These are phyloP conservation scores for Scaptomyza flava DNA, from an alignment of 2,888 invertebrate genomes.

Conservation along the genomic window DNA sequence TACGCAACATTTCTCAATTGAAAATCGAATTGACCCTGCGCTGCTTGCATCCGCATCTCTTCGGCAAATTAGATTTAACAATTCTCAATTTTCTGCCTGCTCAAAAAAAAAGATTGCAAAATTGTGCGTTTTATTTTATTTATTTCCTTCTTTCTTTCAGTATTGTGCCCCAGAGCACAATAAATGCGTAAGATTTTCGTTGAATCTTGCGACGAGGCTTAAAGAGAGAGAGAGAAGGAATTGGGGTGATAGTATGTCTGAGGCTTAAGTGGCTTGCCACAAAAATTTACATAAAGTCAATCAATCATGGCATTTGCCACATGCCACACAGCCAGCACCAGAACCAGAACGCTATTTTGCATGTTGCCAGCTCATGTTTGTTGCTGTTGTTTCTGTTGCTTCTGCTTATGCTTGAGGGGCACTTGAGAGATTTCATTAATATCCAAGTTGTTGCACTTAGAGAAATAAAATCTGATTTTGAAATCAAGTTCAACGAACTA, in stretches of 20 bases:
- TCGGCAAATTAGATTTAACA: slow-evolving; percentile 72
- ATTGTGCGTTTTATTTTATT: slow-evolving; percentile 3
- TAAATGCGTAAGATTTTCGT: slow-evolving; percentile 47
- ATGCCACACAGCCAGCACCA: slow-evolving; percentile 7
- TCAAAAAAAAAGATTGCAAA: slow-evolving; percentile 56
- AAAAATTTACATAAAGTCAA: slow-evolving; percentile 78
- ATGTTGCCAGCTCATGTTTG: slow-evolving; percentile 56
- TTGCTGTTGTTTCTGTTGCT: not conserved
- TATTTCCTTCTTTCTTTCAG: not conserved
- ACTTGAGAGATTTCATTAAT: slow-evolving; percentile 78
- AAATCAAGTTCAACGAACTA: too few species aligned
- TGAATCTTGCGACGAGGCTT: slow-evolving; percentile 50
- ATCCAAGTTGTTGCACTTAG: slow-evolving; percentile 36
- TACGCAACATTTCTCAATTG: slow-evolving; percentile 77
- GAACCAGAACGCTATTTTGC: slow-evolving; percentile 65
- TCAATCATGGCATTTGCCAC: slow-evolving; percentile 72
- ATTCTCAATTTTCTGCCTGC: slow-evolving; percentile 35
- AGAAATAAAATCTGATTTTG: not conserved
- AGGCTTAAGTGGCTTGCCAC: slow-evolving; percentile 67
- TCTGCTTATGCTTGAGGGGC: slow-evolving; percentile 27
- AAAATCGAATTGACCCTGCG: slow-evolving; percentile 65
- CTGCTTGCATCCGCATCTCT: slow-evolving; percentile 20
- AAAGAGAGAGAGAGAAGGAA: not conserved
- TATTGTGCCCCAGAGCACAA: slow-evolving; percentile 73
- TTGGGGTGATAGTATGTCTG: not conserved